Conservation (phyloP, 64 coral and sea anemone species). For the Anthopleura sola region DNA sequence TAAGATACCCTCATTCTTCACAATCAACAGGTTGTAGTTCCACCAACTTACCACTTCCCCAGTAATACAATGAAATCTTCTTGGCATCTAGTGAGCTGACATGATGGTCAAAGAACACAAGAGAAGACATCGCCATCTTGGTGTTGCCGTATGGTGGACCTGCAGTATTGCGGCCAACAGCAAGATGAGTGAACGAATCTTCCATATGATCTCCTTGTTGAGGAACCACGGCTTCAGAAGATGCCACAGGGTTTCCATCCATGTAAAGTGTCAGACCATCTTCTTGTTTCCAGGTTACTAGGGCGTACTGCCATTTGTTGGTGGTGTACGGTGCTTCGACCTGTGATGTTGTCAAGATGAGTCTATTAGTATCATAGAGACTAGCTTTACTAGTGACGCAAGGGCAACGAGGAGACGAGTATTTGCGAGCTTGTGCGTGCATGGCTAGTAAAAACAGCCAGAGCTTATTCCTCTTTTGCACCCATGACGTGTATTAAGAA, state of each 20-base stretch:
- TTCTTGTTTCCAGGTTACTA: constrained; percentile 76
- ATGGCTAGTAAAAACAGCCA: too few species aligned
- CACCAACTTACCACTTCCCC: constrained; percentile 65
- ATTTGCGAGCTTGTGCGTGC: too few species aligned
- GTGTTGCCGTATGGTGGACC: constrained; percentile 85
- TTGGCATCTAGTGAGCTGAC: constrained; percentile 52
- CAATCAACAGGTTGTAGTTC: neutral
- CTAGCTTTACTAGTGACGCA: neutral
- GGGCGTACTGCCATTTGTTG: constrained; percentile 74
- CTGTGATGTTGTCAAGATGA: neutral
- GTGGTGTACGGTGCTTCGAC: constrained; percentile 59
- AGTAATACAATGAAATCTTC: constrained; percentile 85
- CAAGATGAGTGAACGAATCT: constrained; percentile 59
- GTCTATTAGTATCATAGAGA: neutral
- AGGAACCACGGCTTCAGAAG: constrained; percentile 66
- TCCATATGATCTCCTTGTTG: constrained; percentile 73
- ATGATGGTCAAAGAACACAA: constrained; percentile 85
- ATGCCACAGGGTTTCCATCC: constrained; percentile 63
- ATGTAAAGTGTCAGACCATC: constrained; percentile 65
- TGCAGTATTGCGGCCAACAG: constrained; percentile 69
- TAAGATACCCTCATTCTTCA: neutral
- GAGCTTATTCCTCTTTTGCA: too few species aligned
- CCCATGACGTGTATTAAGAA: too few species aligned
- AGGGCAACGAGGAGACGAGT: neutral
- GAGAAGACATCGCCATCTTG: constrained; percentile 74